Evolutionary conservation across 2,888 invertebrate species (phyloP).

Genomic region (Sinodicranocentrus sp.): DNA sequence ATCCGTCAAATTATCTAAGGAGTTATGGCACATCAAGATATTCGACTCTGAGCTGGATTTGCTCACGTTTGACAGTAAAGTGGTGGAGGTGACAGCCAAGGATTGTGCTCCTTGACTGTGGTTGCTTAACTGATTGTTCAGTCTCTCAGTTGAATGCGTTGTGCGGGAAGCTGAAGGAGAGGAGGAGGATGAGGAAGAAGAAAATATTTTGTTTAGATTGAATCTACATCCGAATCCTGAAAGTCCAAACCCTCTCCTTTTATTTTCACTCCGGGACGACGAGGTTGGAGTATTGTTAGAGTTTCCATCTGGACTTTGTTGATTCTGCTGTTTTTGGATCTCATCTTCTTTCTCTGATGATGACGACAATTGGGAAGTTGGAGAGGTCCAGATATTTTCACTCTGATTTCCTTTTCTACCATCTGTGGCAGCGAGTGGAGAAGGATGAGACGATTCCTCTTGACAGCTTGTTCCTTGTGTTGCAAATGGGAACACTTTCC

Average conservation of each 20-base stretch:
- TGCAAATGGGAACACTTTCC: conserved; percentile 27
- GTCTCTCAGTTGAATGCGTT: conserved; percentile 51
- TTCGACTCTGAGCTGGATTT: conserved; percentile 76
- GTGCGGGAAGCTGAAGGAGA: conserved; percentile 5
- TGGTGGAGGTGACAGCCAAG: conserved; percentile 25
- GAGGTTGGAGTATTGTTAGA: neutral
- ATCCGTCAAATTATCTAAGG: conserved; percentile 74
- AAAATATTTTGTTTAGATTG: conserved; percentile 66
- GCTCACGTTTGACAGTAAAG: conserved; percentile 64
- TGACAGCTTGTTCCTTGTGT: conserved; percentile 45
- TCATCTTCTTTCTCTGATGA: conserved; percentile 31
- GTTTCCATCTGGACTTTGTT: conserved; percentile 28
- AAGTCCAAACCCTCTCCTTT: conserved; percentile 64
- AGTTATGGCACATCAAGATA: conserved; percentile 76
- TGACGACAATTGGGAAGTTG: conserved; percentile 51
- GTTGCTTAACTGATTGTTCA: conserved; percentile 69
- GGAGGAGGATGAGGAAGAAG: conserved; percentile 28
- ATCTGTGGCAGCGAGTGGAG: conserved; percentile 43
- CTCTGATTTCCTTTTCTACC: conserved; percentile 51
- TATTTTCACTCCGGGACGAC: conserved; percentile 49
- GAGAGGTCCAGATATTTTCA: conserved; percentile 58
- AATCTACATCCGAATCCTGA: conserved; percentile 63
- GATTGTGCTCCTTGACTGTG: conserved; percentile 40
- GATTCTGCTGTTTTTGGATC: conserved; percentile 35
- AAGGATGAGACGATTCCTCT: conserved; percentile 41